phyloP scores from a whole-genome alignment of 2,113 vertebrate species.

The Chunga burmeisteri region DNA sequence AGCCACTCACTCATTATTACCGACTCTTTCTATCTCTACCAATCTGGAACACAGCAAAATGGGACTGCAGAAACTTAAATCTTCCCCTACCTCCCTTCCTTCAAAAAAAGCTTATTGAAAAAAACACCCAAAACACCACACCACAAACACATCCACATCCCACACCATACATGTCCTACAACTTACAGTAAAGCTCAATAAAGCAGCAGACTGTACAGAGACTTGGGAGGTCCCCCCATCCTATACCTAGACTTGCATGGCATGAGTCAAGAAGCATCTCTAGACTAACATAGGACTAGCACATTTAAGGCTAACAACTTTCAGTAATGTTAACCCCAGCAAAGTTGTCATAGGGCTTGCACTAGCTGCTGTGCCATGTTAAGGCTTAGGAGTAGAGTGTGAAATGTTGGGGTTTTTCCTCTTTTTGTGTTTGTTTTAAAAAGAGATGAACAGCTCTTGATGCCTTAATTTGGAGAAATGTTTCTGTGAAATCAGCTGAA shows the following conservation, averaged over 20 bases:
- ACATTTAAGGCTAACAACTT: not conserved
- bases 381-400: not conserved
- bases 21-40: not conserved
- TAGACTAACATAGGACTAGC: not conserved
- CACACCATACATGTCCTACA: too few species aligned
- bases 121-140: not conserved
- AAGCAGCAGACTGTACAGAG: not conserved
- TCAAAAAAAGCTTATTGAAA: not conserved
- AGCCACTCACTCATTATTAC: not conserved
- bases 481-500: conserved; percentile 10
- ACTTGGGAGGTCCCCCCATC: not conserved
- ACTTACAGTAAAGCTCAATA: not conserved
- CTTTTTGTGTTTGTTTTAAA: not conserved
- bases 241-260: not conserved
- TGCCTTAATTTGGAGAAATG: not conserved
- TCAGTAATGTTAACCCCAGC: not conserved
- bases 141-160: not conserved
- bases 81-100: not conserved
- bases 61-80: not conserved
- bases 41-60: not conserved
- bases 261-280: not conserved
- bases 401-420: not conserved
- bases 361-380: not conserved
- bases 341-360: not conserved
- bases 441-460: not conserved